Base-by-base conservation (phyloP, 2,797 vertebrate species). In the Emydoidea blandingii region DNA sequence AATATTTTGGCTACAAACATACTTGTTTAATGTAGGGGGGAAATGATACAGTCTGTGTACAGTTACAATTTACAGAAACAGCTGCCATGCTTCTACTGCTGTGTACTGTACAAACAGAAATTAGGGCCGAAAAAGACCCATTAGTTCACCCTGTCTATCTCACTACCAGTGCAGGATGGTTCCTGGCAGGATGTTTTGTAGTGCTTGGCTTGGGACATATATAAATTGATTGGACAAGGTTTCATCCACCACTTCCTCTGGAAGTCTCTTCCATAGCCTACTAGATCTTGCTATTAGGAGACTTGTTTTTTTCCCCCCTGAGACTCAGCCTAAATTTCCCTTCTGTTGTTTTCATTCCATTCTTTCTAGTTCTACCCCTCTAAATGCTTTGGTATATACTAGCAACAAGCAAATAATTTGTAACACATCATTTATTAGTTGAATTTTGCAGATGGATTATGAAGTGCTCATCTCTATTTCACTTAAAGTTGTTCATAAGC, bases 1-100 rank as follows among this genome's bases (percentile, higher is more conserved):
- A n/a, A 27, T 96, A 72, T 97, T 98, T 97, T 87, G 81, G 90
- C 53, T 83, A 81, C 88, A 96, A 94, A 95, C 94, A 96, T 2
- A 2, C 80, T 92, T 93, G 86, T 93, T 96, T 93, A 83, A 90
- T 57, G 34, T 44, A 74, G 87, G 54, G 85, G 85, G 88, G 92
- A 86, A 85, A 81, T 62, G 8, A 29, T 49, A 62, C 29, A 0
- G 4, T 90, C 87, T 93, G 90, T 93, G 54, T 96, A 68, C 25
- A 81, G 83, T 81, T 86, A 57, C 44, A 88, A 29, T 91, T 90
- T 79, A 93, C 12, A 15, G 7, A 14, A 74, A 65, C 9, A 56
- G 3, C 52, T 76, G 59, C 6, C 21, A 37, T 81, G 54, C 50
- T 86, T 93, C 23, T 47, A 41, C 54, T 85, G 85, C 34, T 49